Percentiles rank a stretch among this genome's conserved stretches.
phyloP scores from a whole-genome alignment of 2,113 vertebrate genomes.

The Antechinus flavipes region DNA sequence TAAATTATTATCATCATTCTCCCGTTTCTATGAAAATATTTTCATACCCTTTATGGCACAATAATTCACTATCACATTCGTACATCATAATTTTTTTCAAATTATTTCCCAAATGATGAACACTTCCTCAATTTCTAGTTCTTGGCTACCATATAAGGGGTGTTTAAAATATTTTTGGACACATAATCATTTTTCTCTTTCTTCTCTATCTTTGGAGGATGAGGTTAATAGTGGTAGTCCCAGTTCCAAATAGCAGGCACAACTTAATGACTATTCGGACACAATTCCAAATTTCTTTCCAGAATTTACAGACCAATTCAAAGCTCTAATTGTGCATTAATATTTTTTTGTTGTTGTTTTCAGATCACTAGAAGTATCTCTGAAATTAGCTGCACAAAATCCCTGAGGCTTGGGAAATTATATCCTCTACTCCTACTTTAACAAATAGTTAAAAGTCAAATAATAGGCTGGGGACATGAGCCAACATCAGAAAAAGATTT shows the following conservation, averaged over 20 bases:
- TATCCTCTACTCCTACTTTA: no score
- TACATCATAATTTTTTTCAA: background rate
- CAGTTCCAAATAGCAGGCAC: background rate
- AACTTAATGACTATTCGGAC: background rate
- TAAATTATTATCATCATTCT: background rate
- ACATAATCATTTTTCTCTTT: background rate
- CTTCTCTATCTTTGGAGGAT: background rate
- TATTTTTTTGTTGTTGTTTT: background rate
- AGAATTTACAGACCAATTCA: background rate
- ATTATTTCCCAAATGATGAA: background rate
- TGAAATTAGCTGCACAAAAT: no score
- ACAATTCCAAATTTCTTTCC: background rate
- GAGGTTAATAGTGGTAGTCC: background rate
- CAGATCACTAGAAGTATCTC: no score
- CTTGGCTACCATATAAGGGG: background rate
- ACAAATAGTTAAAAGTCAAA: no score
- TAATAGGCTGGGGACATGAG: no score
- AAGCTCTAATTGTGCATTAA: background rate
- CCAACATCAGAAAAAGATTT: no score
- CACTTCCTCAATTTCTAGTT: background rate
- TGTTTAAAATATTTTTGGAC: background rate
- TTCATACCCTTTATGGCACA: background rate
- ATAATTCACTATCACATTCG: background rate
- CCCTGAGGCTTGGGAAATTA: no score
- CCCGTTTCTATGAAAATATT: background rate